These are phyloP conservation scores for Tiliqua scincoides DNA, from an alignment of 2,113 vertebrate genomes.

Conservation along the genomic window DNA sequence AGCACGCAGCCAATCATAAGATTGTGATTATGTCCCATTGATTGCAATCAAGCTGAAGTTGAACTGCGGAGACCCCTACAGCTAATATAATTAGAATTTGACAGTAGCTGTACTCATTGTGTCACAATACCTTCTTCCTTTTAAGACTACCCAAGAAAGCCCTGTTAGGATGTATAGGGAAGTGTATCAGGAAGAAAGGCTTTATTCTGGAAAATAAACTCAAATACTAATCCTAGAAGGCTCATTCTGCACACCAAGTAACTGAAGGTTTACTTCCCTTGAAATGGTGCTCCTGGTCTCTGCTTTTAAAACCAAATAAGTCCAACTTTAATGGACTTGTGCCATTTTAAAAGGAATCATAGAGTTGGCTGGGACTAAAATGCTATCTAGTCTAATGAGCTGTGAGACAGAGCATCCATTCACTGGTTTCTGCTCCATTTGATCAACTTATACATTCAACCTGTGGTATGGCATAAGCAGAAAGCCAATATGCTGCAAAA, in stretches of 20 bases:
- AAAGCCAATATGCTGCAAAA: too few species aligned
- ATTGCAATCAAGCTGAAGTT: constrained; percentile 3
- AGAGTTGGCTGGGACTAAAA: too few species aligned
- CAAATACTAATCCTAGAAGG: not conserved
- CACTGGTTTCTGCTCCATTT: too few species aligned
- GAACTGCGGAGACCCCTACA: not conserved
- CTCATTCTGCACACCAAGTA: not conserved
- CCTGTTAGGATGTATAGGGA: not conserved
- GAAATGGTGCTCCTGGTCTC: not conserved
- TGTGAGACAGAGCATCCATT: too few species aligned
- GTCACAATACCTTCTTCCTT: too few species aligned
- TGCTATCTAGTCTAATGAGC: too few species aligned
- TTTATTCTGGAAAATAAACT: too few species aligned
- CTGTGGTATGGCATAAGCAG: too few species aligned
- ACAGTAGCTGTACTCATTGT: not conserved
- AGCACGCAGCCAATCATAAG: not conserved
- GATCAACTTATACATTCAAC: too few species aligned
- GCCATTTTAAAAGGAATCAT: too few species aligned
- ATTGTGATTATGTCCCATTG: not conserved
- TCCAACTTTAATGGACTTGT: not conserved
- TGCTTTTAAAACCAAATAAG: not conserved
- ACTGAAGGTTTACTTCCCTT: not conserved
- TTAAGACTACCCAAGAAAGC: not conserved
- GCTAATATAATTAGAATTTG: not conserved
- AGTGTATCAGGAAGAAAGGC: not conserved